These are phyloP conservation scores for Leptopilina clavipes DNA, from an alignment of 1,140 invertebrate genomes.

Conservation along the genomic window DNA sequence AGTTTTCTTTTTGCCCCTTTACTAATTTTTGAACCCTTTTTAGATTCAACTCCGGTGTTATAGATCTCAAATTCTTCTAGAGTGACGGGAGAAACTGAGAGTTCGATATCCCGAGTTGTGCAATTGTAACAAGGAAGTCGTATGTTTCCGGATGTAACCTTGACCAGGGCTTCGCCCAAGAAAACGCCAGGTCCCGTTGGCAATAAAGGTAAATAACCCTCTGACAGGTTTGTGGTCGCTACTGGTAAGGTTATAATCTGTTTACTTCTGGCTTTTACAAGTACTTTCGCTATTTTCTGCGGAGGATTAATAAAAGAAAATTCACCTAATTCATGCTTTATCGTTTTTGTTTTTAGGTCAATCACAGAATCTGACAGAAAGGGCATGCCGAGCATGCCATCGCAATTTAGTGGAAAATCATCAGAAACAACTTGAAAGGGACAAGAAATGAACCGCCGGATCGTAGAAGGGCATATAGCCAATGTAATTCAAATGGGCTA, in stretches of 20 bases:
- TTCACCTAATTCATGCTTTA: not conserved
- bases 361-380: slow-evolving; percentile 13
- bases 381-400: slow-evolving; percentile 32
- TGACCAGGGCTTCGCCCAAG: not conserved
- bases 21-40: no score
- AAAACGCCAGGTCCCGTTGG: not conserved
- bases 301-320: not conserved
- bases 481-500: no score
- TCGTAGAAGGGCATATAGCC: no score
- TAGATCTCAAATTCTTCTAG: no score
- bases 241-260: not conserved
- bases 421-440: not conserved
- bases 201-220: slow-evolving; percentile 21
- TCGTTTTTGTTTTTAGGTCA: slow-evolving; percentile 6
- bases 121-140: not conserved
- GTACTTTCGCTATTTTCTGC: not conserved
- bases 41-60: no score
- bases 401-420: not conserved
- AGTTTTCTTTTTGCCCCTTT: no score
- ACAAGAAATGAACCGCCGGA: not conserved
- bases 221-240: not conserved
- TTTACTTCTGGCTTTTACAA: not conserved
- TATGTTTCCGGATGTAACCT: not conserved
- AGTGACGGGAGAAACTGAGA: no score
- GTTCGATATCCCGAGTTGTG: not conserved